Conservation (phyloP, 2,113 vertebrate species). For the Neolamprologus sp. region DNA sequence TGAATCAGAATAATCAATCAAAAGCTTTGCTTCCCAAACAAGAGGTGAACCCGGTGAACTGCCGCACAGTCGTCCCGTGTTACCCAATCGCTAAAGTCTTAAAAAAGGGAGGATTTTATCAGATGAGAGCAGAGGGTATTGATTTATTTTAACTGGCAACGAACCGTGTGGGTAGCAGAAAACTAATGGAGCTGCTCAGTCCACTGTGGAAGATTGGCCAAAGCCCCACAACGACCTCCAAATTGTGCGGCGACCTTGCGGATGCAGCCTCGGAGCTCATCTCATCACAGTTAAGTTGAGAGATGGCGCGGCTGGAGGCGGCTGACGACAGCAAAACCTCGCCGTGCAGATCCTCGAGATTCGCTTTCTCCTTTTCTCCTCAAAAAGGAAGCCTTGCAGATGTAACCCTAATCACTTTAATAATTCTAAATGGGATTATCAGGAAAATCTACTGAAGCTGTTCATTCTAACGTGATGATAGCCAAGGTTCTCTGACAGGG, state of each 20-base stretch:
- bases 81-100: background rate
- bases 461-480: background rate
- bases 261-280: conserved; percentile 26
- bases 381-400: background rate
- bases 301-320: conserved; percentile 2
- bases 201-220: conserved; percentile 7
- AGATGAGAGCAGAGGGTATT: background rate
- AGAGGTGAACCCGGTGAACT: background rate
- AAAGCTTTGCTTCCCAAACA: background rate
- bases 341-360: background rate
- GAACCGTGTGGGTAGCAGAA: background rate
- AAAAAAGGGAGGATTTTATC: background rate
- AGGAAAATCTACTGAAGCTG: background rate
- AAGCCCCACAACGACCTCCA: conserved; percentile 23
- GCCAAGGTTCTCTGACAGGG: background rate
- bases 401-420: background rate
- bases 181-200: conserved; percentile 18
- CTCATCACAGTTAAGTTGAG: conserved; percentile 31
- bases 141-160: background rate
- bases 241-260: conserved; percentile 29
- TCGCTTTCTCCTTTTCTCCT: background rate
- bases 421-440: background rate
- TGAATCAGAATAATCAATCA: background rate
- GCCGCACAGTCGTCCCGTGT: fast-evolving
- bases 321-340: background rate